phyloP scores from a whole-genome alignment of 2,113 vertebrate genomes.

The Sterrhoptilus dennistouni region DNA sequence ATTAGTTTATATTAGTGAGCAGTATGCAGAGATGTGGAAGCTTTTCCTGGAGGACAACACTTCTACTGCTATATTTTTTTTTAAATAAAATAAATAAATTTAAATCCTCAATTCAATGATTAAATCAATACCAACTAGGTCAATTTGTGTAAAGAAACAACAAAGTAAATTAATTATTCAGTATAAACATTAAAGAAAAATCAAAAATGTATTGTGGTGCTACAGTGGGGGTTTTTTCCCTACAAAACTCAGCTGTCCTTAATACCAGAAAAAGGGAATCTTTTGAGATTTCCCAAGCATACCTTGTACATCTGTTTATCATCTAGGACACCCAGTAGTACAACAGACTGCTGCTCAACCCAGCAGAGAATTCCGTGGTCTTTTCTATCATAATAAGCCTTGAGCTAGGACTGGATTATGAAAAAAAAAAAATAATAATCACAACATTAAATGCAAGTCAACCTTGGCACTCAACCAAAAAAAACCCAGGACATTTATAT shows the following conservation, averaged over 20 bases:
- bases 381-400: background rate
- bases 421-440: conserved; percentile 26
- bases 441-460: conserved; percentile 22
- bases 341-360: background rate
- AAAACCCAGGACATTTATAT: background rate
- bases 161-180: conserved; percentile 35
- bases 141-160: background rate
- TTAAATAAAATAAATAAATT: background rate
- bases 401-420: conserved; percentile 27
- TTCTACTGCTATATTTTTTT: background rate
- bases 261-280: background rate
- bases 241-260: conserved; percentile 43
- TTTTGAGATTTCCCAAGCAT: background rate
- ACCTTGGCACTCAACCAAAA: conserved; percentile 15
- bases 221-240: background rate
- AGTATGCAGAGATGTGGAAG: conserved; percentile 1
- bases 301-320: conserved; percentile 44
- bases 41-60: conserved; percentile 21
- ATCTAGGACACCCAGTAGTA: conserved; percentile 24
- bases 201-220: background rate
- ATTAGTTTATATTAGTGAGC: conserved; percentile 70
- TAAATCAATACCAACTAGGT: conserved; percentile 22
- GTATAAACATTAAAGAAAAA: conserved; percentile 56
- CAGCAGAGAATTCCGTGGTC: conserved; percentile 1
- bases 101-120: background rate